phyloP scores from a whole-genome alignment of 2,113 vertebrate genomes.

The Axis porcinus region DNA sequence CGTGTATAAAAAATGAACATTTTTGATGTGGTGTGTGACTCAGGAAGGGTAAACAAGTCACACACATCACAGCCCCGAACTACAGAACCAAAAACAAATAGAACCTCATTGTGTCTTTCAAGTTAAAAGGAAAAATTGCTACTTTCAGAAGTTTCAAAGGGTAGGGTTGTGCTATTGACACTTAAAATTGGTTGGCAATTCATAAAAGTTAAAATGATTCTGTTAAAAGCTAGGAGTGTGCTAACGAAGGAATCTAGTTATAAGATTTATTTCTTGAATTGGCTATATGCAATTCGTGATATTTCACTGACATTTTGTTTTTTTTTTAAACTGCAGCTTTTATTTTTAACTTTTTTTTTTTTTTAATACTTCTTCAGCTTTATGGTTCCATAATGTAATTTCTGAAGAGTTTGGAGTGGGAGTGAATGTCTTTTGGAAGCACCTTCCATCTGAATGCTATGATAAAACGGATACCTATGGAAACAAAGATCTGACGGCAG shows the following conservation, averaged over 20 bases:
- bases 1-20: slow-evolving; percentile 28
- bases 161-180: slow-evolving; percentile 53
- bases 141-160: slow-evolving; percentile 38
- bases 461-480: slow-evolving; percentile 94
- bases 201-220: slow-evolving; percentile 55
- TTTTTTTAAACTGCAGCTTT: slow-evolving; percentile 59
- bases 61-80: slow-evolving; percentile 37
- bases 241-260: slow-evolving; percentile 43
- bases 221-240: slow-evolving; percentile 53
- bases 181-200: slow-evolving; percentile 55
- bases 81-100: slow-evolving; percentile 51
- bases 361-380: slow-evolving; percentile 79
- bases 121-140: slow-evolving; percentile 61
- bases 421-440: slow-evolving; percentile 96
- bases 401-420: slow-evolving; percentile 94
- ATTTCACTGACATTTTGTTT: slow-evolving; percentile 64
- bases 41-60: slow-evolving; percentile 57
- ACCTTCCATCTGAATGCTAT: slow-evolving; percentile 89
- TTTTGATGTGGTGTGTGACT: slow-evolving; percentile 48
- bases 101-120: slow-evolving; percentile 47
- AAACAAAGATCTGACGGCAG: slow-evolving; percentile 93
- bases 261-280: slow-evolving; percentile 50
- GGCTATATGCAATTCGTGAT: slow-evolving; percentile 55
- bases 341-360: slow-evolving; percentile 72
- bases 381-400: slow-evolving; percentile 97